Conservation (phyloP, 2,113 vertebrate genomes). For the Colius striatus region DNA sequence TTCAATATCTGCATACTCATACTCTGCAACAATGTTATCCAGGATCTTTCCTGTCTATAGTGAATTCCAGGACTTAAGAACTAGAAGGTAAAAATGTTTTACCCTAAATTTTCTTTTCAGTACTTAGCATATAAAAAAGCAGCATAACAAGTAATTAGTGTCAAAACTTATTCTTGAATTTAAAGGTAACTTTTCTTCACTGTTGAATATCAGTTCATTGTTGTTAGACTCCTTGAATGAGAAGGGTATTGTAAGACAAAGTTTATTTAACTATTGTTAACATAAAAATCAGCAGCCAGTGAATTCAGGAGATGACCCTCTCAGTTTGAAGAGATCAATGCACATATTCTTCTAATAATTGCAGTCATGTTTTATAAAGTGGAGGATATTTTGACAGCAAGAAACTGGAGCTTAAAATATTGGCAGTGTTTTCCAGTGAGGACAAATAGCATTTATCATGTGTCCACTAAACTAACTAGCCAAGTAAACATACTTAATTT, state of each 20-base stretch:
- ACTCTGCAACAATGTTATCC: not conserved
- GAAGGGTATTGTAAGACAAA: not conserved
- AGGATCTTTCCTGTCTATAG: not conserved
- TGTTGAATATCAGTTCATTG: not conserved
- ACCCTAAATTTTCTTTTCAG: not conserved
- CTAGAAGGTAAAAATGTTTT: not conserved
- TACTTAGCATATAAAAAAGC: not conserved
- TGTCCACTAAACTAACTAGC: constrained; percentile 9
- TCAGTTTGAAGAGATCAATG: not conserved
- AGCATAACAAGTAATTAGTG: not conserved
- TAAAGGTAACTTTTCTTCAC: not conserved
- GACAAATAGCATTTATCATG: constrained; percentile 30
- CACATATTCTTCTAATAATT: constrained; percentile 16
- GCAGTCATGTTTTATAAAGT: not conserved
- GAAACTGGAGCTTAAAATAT: not conserved
- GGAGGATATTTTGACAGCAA: not conserved
- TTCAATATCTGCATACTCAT: not conserved
- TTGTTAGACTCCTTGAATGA: not conserved
- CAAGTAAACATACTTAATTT: constrained; percentile 55
- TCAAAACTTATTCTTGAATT: not conserved
- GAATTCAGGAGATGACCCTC: not conserved
- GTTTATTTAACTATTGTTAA: not conserved
- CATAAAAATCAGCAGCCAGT: not conserved
- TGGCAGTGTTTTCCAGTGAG: not conserved
- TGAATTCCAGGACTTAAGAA: not conserved